Evolutionary conservation across 2,888 invertebrate genomes (phyloP), one percentile per base, ranked within the genome.

Genomic region (Phragmatobia fuliginosa): DNA sequence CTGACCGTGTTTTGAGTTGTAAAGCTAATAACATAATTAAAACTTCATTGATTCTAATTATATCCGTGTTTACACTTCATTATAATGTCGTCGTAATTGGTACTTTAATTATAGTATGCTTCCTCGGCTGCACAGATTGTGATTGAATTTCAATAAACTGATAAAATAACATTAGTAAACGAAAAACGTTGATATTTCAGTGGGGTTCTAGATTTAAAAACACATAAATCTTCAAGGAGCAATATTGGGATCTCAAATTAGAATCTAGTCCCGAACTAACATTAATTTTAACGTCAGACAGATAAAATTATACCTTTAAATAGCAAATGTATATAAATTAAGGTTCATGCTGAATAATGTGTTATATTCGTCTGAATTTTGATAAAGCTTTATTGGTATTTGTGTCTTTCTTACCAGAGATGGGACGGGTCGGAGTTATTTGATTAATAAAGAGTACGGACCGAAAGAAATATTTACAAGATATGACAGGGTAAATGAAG

Each of bases 401-500:
- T 66, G 31, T 68, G 62, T 67, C 49, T 66, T 52, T 66, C 28
- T 67, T 67, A 58, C 70, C 62, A 58, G 25, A 45, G 52, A 66
- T 41, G 62, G 25, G 56, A 38, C 52, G 49, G 38, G n/a, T 31
- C 45, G 41, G n/a, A 68, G 64, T 63, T 69, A 71, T 70, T 73
- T 68, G 56, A 72, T 73, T 80, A 80, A 67, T 67, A 71, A 66
- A 71, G 18, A 64, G 58, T 60, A 38, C 31, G 49, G 66, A 72
- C 64, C 38, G 56, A 74, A 76, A 71, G 62, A 68, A 65, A 76
- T 73, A 70, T 74, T 72, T 74, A 80, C 70, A 72, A 75, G 77
- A 71, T 64, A 69, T 82, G 74, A 67, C 73, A 65, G 75, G 68
- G 63, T 74, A 82, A 81, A 83, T 81, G 81, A 85, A 86, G 82